Conservation (phyloP, 2,888 invertebrate species). For the Polylopha cassiicola region DNA sequence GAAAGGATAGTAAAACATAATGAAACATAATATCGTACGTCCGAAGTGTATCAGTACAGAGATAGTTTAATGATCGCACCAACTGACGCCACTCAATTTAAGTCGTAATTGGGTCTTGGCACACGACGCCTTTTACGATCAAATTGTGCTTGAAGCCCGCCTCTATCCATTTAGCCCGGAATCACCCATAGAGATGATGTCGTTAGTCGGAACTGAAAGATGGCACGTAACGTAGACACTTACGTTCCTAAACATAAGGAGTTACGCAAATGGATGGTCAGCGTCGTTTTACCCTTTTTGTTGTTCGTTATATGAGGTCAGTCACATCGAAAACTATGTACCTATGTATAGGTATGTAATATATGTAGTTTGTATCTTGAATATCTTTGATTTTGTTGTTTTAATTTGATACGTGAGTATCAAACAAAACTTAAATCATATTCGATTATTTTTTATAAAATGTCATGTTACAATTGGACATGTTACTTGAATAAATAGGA, state of each 20-base stretch:
- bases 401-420: too few species aligned
- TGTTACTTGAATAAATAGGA: too few species aligned
- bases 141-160: conserved; percentile 37
- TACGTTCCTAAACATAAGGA: conserved; percentile 1
- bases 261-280: not conserved
- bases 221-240: conserved; percentile 15
- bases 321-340: too few species aligned
- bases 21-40: conserved; percentile 19
- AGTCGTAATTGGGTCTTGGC: conserved; percentile 54
- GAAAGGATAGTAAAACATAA: too few species aligned
- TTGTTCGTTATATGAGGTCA: not conserved
- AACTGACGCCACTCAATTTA: conserved; percentile 52
- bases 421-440: too few species aligned
- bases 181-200: conserved; percentile 36
- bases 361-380: too few species aligned
- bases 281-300: conserved; percentile 1
- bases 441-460: too few species aligned
- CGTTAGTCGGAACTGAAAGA: conserved; percentile 25
- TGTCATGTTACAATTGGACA: too few species aligned
- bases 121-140: conserved; percentile 54
- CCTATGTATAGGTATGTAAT: too few species aligned
- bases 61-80: conserved; percentile 47
- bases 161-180: conserved; percentile 37
- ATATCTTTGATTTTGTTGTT: too few species aligned
- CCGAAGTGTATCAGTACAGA: conserved; percentile 23